These are phyloP conservation scores for Parauchenoglanis ngamensis DNA, from an alignment of 2,797 vertebrate species.

Conservation along the genomic window DNA sequence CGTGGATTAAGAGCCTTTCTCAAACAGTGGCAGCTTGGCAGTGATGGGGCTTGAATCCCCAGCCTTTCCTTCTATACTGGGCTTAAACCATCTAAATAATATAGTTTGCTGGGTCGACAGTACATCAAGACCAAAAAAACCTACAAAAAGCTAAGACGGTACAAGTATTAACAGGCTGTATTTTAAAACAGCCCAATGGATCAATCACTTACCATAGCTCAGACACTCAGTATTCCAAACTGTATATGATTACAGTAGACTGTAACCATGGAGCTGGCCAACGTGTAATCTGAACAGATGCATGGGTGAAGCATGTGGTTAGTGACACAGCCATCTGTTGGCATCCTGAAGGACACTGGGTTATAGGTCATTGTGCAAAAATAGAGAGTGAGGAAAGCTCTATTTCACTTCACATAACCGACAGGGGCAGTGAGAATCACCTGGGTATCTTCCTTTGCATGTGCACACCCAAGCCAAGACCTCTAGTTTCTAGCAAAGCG, in stretches of 20 bases:
- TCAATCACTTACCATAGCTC: background rate
- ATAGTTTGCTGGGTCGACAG: background rate
- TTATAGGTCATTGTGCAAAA: conserved; percentile 28
- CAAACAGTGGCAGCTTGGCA: background rate
- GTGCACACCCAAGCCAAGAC: background rate
- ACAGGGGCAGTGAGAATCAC: background rate
- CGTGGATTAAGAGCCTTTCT: background rate
- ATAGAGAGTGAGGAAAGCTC: conserved; percentile 15
- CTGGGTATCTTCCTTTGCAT: background rate
- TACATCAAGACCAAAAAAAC: background rate
- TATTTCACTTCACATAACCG: background rate
- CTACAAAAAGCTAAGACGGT: background rate
- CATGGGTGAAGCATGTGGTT: conserved; percentile 25
- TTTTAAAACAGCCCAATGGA: conserved; percentile 3
- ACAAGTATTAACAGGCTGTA: background rate
- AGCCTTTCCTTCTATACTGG: background rate
- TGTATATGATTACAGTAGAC: conserved; percentile 32
- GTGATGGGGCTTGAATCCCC: background rate
- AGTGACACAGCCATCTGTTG: conserved; percentile 35
- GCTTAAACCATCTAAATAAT: background rate
- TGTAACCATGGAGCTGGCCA: conserved; percentile 21
- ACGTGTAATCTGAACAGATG: conserved; percentile 28
- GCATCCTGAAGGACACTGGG: conserved; percentile 36
- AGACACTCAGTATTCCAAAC: conserved; percentile 25
- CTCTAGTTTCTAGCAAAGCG: background rate